A percentile compares a stretch with the other conserved stretches of the same genome.
Evolutionary conservation across 2,797 vertebrate species (phyloP).

Genomic region (Malurus splendens): DNA sequence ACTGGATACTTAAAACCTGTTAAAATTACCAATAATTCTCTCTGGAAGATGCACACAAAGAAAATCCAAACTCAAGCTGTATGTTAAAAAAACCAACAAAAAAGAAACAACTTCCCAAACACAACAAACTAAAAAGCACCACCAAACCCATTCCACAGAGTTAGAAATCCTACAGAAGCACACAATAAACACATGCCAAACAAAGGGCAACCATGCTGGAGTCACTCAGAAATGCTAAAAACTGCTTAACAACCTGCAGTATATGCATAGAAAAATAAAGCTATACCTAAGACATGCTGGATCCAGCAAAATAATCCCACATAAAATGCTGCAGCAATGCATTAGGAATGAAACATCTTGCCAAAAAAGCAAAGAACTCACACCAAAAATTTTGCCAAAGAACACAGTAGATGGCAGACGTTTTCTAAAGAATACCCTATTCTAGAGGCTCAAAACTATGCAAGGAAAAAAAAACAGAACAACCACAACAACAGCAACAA

Average conservation of each 20-base stretch:
- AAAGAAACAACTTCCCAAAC: not conserved
- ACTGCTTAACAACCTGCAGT: not conserved
- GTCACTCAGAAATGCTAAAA: not conserved
- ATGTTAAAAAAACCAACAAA: not conserved
- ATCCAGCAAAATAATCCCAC: not conserved
- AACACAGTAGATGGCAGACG: not conserved
- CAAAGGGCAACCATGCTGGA: not conserved
- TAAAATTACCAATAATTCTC: not conserved
- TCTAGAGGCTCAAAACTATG: not conserved
- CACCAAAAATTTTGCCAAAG: not conserved
- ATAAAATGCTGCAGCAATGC: not conserved
- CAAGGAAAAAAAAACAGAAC: not conserved
- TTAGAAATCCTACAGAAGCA: not conserved
- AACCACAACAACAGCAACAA: not conserved
- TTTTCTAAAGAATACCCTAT: not conserved
- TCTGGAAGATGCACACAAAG: not conserved
- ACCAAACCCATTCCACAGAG: not conserved
- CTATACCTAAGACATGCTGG: not conserved
- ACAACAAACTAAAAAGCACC: not conserved
- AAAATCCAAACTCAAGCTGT: not conserved
- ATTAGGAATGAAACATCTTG: not conserved
- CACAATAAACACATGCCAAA: rapidly evolving
- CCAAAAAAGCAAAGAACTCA: not conserved
- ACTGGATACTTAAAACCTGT: not conserved
- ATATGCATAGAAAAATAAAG: not conserved